These are phyloP conservation scores for human DNA, from an alignment of 2,113 vertebrate species.

Conservation along the genomic window GRCh38 chr2:7401501-7402000, in stretches of 20 bases:
- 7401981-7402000: accelerated
- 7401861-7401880: not conserved
- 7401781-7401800: not conserved
- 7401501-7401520: not conserved
- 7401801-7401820: not conserved
- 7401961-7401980: too few relatives aligned
- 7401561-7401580: conserved; percentile 9
- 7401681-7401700: not conserved
- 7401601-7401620: not conserved
- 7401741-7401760: not conserved
- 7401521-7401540: conserved; percentile 19
- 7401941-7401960: too few relatives aligned
- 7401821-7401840: accelerated
- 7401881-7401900: not conserved
- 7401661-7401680: not conserved
- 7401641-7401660: not conserved
- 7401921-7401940: not conserved
- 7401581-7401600: conserved; percentile 33
- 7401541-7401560: conserved; percentile 5
- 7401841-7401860: not conserved
- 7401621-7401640: not conserved
- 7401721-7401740: not conserved
- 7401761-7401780: not conserved
- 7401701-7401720: not conserved
- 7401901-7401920: not conserved